Base-by-base conservation (phyloP, 2,797 vertebrate species). In the Sylvia borin region DNA sequence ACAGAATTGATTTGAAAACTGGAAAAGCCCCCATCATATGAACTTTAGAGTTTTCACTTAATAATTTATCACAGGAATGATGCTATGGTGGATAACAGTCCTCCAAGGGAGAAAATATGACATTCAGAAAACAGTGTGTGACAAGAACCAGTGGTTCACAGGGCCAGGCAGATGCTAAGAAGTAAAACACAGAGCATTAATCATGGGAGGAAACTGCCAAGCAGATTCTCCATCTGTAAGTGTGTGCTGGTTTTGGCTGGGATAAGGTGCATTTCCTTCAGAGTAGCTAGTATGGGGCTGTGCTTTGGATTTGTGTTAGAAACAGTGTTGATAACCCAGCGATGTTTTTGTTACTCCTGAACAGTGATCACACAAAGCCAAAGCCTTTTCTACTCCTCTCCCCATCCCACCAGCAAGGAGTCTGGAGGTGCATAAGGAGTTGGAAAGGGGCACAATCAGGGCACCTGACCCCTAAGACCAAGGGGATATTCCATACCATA, bases 251-350 rank as follows among this genome's bases (percentile, higher is more conserved):
- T 34, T 91, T 55, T 53, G 38, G 51, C 51, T 65, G 31, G 13
- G 2, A 29, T 10, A 29, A 9, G 32, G 22, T 10, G 64, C 0
- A 8, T 58, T 42, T 58, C 27, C n/a, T 70, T 43, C 47, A 43
- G 11, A 55, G 54, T 21, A 26, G 19, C 11, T n/a, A 5, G 2
- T 18, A n/a, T 1, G 0, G 17, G 13, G 24, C 13, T 54, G 42
- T 72, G 34, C 8, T 73, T 40, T 27, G 43, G 16, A 47, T 62
- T 70, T 80, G 29, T 64, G 43, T 43, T 75, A n/a, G n/a, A 47
- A 81, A 25, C 9, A 19, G 5, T 9, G 13, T 24, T 51, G 17
- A 24, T 66, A 42, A 78, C 34, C 11, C 40, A 78, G 34, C 4
- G 19, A 25, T 11, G 19, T 5, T 48, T 78, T 38, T 29, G 16